Percentiles rank a stretch among this genome's conserved stretches.
phyloP scores from a whole-genome alignment of 2,888 invertebrate species.

The Protonemura montana region DNA sequence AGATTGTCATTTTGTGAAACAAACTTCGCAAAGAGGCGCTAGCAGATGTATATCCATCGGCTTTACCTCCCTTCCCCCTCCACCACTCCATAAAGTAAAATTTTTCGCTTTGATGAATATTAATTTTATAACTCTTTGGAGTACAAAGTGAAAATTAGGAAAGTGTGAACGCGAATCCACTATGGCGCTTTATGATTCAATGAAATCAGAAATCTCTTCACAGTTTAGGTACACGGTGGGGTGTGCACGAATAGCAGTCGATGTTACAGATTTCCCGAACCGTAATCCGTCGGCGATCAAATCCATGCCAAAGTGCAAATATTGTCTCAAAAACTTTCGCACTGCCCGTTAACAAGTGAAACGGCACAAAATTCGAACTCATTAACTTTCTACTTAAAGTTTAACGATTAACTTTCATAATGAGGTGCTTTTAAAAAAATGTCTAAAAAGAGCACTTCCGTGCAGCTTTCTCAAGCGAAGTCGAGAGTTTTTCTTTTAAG shows the following conservation, averaged over 20 bases:
- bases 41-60: not conserved
- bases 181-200: not conserved
- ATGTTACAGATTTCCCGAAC: too few relatives aligned
- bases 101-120: conserved; percentile 7
- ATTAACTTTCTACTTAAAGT: conserved; percentile 12
- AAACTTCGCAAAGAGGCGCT: not conserved
- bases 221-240: not conserved
- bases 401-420: conserved; percentile 12
- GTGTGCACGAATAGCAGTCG: too few relatives aligned
- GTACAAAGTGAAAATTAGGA: not conserved
- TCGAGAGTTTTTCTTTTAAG: not conserved
- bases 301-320: not conserved
- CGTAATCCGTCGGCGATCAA: not conserved
- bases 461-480: not conserved
- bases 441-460: not conserved
- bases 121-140: not conserved
- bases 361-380: not conserved
- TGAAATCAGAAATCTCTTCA: not conserved
- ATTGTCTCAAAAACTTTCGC: not conserved
- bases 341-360: not conserved
- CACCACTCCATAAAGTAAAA: not conserved
- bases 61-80: not conserved
- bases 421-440: not conserved
- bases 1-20: not conserved
- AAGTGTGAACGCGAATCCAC: not conserved